Conservation (phyloP, 2,113 vertebrate species). For the Phycodurus eques region DNA sequence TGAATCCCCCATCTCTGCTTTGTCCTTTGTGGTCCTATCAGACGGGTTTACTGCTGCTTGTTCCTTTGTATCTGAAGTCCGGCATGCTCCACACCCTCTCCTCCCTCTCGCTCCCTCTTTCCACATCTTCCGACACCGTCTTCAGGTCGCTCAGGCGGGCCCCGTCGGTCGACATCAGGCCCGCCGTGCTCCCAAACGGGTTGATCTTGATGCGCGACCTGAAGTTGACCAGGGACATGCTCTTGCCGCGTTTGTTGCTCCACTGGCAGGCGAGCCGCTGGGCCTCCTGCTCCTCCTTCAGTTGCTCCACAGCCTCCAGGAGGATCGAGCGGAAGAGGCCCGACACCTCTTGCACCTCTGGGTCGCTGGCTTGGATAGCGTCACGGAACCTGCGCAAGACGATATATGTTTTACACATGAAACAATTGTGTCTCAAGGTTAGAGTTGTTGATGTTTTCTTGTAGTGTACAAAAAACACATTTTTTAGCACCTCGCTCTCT, state of each 20-base stretch:
- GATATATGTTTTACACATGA: not conserved
- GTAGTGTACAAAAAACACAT: not conserved
- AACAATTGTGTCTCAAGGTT: not conserved
- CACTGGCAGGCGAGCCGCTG: conserved; percentile 85
- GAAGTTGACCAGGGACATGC: conserved; percentile 81
- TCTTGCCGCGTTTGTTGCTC: conserved; percentile 83
- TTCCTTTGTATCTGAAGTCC: conserved; percentile 82
- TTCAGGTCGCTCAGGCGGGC: conserved; percentile 73
- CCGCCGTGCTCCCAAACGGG: conserved; percentile 81
- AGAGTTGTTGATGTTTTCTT: not conserved
- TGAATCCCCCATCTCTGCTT: not conserved
- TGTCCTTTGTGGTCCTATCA: conserved; percentile 24
- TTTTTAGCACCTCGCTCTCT: conserved; percentile 12
- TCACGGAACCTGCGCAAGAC: conserved; percentile 85
- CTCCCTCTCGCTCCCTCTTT: conserved; percentile 66
- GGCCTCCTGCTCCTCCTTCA: conserved; percentile 85
- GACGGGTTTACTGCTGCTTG: conserved; percentile 43
- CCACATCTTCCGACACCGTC: conserved; percentile 93
- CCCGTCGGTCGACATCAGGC: conserved; percentile 57
- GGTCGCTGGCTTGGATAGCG: conserved; percentile 81
- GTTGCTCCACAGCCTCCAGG: conserved; percentile 81
- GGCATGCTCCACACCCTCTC: conserved; percentile 89
- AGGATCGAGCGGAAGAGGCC: conserved; percentile 85
- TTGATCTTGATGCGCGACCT: conserved; percentile 85
- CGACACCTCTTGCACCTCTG: conserved; percentile 84